These are phyloP conservation scores for Diorhabda elongata DNA, from an alignment of 1,140 invertebrate species.

Conservation along the genomic window DNA sequence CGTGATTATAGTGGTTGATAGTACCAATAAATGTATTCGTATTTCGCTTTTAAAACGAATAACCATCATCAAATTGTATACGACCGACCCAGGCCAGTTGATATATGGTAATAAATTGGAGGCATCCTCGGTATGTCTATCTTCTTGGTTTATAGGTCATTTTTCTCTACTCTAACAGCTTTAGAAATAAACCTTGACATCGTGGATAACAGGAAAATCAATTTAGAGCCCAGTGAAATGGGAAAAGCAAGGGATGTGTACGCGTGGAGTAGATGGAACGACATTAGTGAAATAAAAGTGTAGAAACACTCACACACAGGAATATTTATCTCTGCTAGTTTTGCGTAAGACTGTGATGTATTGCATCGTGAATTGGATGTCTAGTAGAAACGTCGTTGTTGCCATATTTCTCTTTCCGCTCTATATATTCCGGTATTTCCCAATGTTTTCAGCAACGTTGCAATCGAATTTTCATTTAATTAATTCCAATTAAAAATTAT, in stretches of 20 bases:
- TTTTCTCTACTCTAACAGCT: not conserved
- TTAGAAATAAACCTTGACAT: constrained; percentile 2
- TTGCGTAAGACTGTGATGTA: constrained; percentile 30
- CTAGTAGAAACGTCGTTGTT: constrained; percentile 25
- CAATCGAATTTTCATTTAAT: no score
- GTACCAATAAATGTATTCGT: no score
- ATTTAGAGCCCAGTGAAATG: not conserved
- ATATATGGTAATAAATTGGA: not conserved
- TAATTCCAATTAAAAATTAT: no score
- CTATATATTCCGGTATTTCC: not conserved
- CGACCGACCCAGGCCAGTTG: not conserved
- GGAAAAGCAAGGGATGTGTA: not conserved
- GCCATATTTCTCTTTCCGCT: constrained; percentile 20
- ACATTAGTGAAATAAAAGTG: constrained; percentile 9
- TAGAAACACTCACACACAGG: constrained; percentile 15
- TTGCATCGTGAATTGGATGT: constrained; percentile 27
- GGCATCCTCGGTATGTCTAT: not conserved
- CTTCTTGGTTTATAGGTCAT: not conserved
- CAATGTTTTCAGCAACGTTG: no score
- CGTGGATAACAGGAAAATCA: not conserved
- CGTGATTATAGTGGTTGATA: no score
- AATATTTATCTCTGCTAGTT: constrained; percentile 28
- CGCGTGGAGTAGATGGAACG: not conserved
- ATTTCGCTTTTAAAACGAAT: not conserved
- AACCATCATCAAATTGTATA: not conserved